Percentiles rank a stretch among this genome's conserved stretches.
These are phyloP conservation scores for Crotalus horridus DNA, from an alignment of 2,113 vertebrate genomes.

Conservation along the genomic window DNA sequence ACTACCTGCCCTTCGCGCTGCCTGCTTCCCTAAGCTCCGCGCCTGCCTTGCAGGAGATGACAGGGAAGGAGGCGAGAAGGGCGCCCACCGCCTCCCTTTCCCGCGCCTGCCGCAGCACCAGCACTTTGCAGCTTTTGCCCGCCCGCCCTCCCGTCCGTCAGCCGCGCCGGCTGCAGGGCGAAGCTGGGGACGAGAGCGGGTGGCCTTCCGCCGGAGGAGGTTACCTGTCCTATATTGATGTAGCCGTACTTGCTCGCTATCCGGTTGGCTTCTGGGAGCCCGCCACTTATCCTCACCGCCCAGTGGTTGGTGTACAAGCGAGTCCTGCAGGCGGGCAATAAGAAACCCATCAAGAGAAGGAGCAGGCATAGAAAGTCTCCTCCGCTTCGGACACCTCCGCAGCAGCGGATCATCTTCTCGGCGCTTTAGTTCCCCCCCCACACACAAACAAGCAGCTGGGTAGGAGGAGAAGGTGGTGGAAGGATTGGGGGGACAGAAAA, in stretches of 20 bases:
- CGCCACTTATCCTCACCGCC: slow-evolving; percentile 91
- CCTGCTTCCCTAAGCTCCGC: not conserved
- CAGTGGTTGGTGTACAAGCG: slow-evolving; percentile 98
- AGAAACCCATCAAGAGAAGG: slow-evolving; percentile 80
- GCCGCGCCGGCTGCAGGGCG: not conserved
- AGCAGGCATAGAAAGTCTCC: slow-evolving; percentile 81
- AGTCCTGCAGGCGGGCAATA: slow-evolving; percentile 82
- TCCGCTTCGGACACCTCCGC: slow-evolving; percentile 63
- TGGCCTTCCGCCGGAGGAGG: not conserved
- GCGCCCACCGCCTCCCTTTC: not conserved
- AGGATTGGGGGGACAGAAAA: no score
- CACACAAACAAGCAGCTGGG: not conserved
- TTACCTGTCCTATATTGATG: slow-evolving; percentile 96
- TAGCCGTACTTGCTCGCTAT: slow-evolving; percentile 96
- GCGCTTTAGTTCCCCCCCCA: no score
- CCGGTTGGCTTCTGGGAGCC: slow-evolving; percentile 82
- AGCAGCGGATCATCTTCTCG: slow-evolving; percentile 72
- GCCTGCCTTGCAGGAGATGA: not conserved
- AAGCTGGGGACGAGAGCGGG: not conserved
- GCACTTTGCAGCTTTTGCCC: not conserved
- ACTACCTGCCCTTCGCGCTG: slow-evolving; percentile 24
- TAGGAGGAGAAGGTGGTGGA: no score
- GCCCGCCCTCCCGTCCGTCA: not conserved
- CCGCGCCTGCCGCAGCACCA: not conserved
- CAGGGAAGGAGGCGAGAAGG: no score